Conservation (phyloP, 2,797 vertebrate species). For the Falco cherrug region DNA sequence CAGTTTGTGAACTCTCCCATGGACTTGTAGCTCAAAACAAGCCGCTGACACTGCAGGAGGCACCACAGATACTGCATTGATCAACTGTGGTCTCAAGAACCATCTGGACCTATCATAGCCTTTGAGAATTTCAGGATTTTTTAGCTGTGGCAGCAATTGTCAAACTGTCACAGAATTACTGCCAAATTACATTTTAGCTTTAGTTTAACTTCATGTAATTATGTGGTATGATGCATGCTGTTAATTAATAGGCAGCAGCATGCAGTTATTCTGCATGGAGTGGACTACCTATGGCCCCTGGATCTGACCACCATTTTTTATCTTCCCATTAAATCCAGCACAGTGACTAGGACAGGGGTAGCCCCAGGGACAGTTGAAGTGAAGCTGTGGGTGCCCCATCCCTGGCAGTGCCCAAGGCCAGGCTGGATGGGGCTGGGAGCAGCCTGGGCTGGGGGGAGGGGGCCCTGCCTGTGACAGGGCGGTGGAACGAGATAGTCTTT, state of each 20-base stretch:
- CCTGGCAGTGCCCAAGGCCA: no score
- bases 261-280: rapidly evolving
- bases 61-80: rapidly evolving
- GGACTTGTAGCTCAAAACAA: not conserved
- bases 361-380: no score
- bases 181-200: not conserved
- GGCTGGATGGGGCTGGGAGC: no score
- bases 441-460: no score
- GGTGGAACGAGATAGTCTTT: no score
- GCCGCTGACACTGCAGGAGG: not conserved
- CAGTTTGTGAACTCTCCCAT: not conserved
- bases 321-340: not conserved
- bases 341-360: not conserved
- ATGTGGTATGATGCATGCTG: no score
- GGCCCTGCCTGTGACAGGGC: no score
- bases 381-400: no score
- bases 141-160: not conserved
- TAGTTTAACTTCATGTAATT: not conserved
- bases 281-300: not conserved
- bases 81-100: not conserved
- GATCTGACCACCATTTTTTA: not conserved
- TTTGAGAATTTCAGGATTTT: not conserved
- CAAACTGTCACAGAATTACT: not conserved
- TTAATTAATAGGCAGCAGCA: not conserved
- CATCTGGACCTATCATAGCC: not conserved